Base-by-base conservation (phyloP, 2,113 vertebrate species). In the Lucifuga dentata region DNA sequence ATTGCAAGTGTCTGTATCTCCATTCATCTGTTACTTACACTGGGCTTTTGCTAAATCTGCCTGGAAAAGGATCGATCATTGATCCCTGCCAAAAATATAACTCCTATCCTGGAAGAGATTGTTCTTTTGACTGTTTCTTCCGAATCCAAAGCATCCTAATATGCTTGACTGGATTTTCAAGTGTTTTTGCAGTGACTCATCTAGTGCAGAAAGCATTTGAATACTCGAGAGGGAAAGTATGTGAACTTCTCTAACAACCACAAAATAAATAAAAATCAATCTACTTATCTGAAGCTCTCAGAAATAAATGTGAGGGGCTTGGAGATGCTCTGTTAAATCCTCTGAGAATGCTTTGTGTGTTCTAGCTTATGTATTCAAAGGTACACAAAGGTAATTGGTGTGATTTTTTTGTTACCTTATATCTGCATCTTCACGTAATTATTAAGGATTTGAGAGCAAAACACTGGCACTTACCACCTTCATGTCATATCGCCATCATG, bases 91-190 rank as follows among this genome's bases (percentile, higher is more conserved):
- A 32, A 59, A 67, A 44, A 24, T 55, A 36, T 19, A 29, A 12
- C 41, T 70, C 24, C 38, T n/a, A n/a, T n/a, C n/a, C n/a, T n/a
- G n/a, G 7, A 29, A 29, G 3, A 7, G 3, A 29, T 3, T 51
- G 10, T 44, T 48, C 3, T 0, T 21, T 67, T 36, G 45, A 39
- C 16, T 23, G 41, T 50, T 50, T 59, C 50, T 73, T 64, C 60
- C 45, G 50, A 59, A 19, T 36, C 40, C 44, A 48, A 49, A 72
- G 50, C 49, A 39, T 33, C 39, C 61, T 17, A 39, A 60, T 39
- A 35, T 23, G 52, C 65, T 38, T 60, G 17, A 56, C 29, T 53
- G 17, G 72, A 55, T 60, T 66, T 58, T 53, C 17, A 45, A 12
- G 26, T 29, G 26, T 3, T 5, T 29, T 29, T 29, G 26, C 17